phyloP scores from a whole-genome alignment of 2,888 invertebrate genomes.

The Lithophane socia region DNA sequence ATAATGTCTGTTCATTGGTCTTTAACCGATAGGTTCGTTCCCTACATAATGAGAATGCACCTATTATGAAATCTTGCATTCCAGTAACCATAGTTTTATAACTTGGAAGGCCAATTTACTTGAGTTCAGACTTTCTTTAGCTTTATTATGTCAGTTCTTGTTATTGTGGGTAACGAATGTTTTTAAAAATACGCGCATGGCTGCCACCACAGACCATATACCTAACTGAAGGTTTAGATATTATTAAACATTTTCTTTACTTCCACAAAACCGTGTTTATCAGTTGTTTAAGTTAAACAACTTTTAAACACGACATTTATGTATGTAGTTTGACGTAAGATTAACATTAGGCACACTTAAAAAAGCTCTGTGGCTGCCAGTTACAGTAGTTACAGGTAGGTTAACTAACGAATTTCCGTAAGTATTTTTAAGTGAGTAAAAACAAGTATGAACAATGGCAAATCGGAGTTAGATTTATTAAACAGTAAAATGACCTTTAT shows the following conservation, averaged over 20 bases:
- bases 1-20: constrained; percentile 48
- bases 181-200: neutral
- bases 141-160: neutral
- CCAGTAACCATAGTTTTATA: constrained; percentile 24
- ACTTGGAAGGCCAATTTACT: constrained; percentile 26
- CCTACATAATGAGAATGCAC: constrained; percentile 11
- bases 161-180: neutral
- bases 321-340: no score
- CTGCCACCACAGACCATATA: neutral
- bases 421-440: neutral
- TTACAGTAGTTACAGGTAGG: neutral
- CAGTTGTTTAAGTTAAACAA: no score
- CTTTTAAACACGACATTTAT: no score
- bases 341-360: no score
- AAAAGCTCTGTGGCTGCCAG: neutral
- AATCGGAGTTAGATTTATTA: constrained; percentile 4
- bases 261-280: no score
- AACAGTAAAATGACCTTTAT: constrained; percentile 43
- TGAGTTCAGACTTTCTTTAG: neutral
- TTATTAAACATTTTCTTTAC: neutral
- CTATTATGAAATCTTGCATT: constrained; percentile 43
- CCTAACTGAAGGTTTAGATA: neutral
- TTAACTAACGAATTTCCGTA: neutral
- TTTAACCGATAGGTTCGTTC: constrained; percentile 25
- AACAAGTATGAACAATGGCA: neutral